Conservation (phyloP, 2,113 vertebrate species). For the Gallinago jamesoni region DNA sequence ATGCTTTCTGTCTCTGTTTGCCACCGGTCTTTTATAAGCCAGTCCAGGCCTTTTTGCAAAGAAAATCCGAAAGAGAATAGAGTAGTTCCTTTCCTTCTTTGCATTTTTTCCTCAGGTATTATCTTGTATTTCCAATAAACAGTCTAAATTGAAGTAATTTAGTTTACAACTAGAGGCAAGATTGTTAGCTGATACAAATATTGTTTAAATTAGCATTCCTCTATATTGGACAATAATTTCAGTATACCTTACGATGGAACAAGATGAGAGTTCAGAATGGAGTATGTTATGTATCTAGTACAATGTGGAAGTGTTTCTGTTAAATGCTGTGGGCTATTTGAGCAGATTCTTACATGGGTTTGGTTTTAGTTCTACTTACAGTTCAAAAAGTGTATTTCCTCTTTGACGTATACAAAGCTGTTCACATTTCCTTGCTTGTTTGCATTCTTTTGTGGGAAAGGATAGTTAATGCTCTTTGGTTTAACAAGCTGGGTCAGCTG, state of each 20-base stretch:
- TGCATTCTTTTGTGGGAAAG: not conserved
- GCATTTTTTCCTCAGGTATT: not conserved
- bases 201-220: not conserved
- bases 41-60: not conserved
- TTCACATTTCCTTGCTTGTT: not conserved
- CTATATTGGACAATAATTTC: not conserved
- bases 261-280: not conserved
- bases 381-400: not conserved
- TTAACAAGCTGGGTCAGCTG: not conserved
- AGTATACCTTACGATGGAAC: not conserved
- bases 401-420: not conserved
- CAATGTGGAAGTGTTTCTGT: not conserved
- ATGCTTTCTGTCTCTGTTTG: not conserved
- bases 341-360: not conserved
- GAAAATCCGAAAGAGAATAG: not conserved
- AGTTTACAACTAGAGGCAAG: not conserved
- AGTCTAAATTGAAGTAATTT: not conserved
- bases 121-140: not conserved
- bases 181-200: not conserved
- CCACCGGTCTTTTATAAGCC: fast-evolving
- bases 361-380: not conserved
- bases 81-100: not conserved
- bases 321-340: not conserved
- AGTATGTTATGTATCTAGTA: not conserved
- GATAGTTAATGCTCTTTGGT: not conserved